A percentile compares a stretch with the other conserved stretches of the same genome.
Evolutionary conservation across 2,888 invertebrate species (phyloP).

Genomic region (Loripinus fragilis): DNA sequence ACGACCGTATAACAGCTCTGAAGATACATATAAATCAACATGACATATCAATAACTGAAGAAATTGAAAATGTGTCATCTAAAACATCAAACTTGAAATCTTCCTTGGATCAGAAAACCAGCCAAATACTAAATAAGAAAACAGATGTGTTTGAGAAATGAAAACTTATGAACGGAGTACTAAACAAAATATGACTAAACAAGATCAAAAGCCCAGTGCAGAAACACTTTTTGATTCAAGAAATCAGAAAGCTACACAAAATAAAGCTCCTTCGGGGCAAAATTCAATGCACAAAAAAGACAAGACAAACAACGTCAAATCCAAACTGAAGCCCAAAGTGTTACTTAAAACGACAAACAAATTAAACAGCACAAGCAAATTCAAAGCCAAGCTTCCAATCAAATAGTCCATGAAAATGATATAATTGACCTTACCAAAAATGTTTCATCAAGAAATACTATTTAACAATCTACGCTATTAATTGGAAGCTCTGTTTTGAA

Average conservation of each 20-base stretch:
- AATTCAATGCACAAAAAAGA: neutral
- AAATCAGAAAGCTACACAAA: neutral
- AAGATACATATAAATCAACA: neutral
- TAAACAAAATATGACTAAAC: neutral
- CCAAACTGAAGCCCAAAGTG: neutral
- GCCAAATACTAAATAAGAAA: neutral
- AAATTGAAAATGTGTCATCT: neutral
- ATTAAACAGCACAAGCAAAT: neutral
- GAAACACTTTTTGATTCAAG: neutral
- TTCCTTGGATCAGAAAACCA: neutral
- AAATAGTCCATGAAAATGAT: neutral
- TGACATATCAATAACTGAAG: neutral
- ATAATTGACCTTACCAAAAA: neutral
- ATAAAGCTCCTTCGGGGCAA: no score
- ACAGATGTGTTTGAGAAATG: neutral
- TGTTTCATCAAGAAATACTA: neutral
- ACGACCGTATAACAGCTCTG: neutral
- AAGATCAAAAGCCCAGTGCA: neutral
- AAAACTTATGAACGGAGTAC: neutral
- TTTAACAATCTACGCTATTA: neutral
- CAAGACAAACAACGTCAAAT: neutral
- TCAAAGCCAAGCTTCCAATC: neutral
- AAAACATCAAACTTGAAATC: neutral
- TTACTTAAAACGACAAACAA: neutral
- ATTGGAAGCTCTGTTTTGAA: slow-evolving; percentile 8